Base-by-base conservation (phyloP, 2,888 invertebrate genomes). In the Apamea anceps region DNA sequence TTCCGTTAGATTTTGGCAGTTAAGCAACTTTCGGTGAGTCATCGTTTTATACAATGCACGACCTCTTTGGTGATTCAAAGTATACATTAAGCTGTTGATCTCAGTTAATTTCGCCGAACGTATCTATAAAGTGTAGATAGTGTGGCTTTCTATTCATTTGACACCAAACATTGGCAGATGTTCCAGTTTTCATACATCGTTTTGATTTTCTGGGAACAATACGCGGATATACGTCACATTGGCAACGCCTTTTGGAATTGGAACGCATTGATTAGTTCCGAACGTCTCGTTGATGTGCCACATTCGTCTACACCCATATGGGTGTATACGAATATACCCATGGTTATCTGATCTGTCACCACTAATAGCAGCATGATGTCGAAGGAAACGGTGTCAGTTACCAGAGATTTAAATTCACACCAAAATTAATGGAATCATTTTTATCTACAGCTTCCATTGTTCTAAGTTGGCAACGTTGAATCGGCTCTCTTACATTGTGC, bases 201-300 rank as follows among this genome's bases (percentile, higher is more conserved):
- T 86, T 68, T 57, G 78, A 73, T 75, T 78, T 81, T 77, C 72
- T 73, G 66, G 72, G 75, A 79, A 87, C 85, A 87, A 87, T 85
- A 54, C 63, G 84, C 84, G 85, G 87, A 85, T 73, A 75, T 75
- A 85, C 71, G 54, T 63, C 62, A 60, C 68, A 68, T 73, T 72
- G 66, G 72, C 68, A 72, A 75, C 85, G 77, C 75, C 75, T 84
- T 79, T 80, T 71, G 75, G 42, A 81, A 87, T 72, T 71, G 81
- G 84, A 75, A 83, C 79, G 77, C 54, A 71, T 85, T 84, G 87
- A 84, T 87, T 81, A 72, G 81, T 87, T 87, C 70, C 72, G 77
- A 62, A 70, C 57, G 63, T 73, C 45, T 57, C 15, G 60, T 67
- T 67, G 54, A 68, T 84, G 63, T 65, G 51, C 32, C 67, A 82